phyloP scores from a whole-genome alignment of 2,888 invertebrate genomes.

The Rhamphomyia laevipes region DNA sequence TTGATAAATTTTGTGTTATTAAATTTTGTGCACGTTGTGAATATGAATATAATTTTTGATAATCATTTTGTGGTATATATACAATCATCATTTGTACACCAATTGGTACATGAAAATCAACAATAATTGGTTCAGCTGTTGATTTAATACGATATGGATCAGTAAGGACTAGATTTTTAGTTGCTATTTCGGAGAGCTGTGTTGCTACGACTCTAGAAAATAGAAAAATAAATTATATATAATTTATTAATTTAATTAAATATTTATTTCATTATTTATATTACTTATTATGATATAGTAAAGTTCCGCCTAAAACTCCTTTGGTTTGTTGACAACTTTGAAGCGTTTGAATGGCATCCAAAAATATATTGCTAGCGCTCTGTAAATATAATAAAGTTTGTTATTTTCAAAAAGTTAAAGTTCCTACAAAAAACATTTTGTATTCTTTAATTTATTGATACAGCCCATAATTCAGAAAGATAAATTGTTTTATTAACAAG shows the following conservation, averaged over 20 bases:
- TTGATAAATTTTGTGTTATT: conserved; percentile 27
- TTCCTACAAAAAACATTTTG: background rate
- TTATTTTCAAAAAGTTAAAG: conserved; percentile 6
- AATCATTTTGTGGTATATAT: conserved; percentile 56
- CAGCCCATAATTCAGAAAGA: background rate
- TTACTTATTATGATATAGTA: conserved; percentile 84
- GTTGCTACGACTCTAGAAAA: conserved; percentile 64
- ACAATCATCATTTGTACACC: conserved; percentile 72
- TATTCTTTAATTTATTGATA: background rate
- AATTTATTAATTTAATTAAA: background rate
- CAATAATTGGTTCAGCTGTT: conserved; percentile 56
- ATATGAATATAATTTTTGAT: conserved; percentile 40
- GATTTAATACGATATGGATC: conserved; percentile 76
- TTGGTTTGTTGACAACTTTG: conserved; percentile 70
- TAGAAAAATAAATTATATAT: background rate
- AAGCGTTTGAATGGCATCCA: conserved; percentile 76
- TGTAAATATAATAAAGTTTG: conserved; percentile 35
- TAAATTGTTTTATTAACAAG: background rate
- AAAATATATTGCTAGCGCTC: conserved; percentile 77
- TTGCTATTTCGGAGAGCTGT: conserved; percentile 59
- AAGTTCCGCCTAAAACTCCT: conserved; percentile 71
- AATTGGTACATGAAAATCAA: conserved; percentile 60
- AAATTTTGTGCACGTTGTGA: conserved; percentile 37
- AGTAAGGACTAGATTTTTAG: conserved; percentile 67
- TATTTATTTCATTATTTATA: conserved; percentile 20